Evolutionary conservation across 1,140 invertebrate genomes (phyloP), one percentile per base, ranked within the genome.

Genomic region (Drosophila albomicans): DNA sequence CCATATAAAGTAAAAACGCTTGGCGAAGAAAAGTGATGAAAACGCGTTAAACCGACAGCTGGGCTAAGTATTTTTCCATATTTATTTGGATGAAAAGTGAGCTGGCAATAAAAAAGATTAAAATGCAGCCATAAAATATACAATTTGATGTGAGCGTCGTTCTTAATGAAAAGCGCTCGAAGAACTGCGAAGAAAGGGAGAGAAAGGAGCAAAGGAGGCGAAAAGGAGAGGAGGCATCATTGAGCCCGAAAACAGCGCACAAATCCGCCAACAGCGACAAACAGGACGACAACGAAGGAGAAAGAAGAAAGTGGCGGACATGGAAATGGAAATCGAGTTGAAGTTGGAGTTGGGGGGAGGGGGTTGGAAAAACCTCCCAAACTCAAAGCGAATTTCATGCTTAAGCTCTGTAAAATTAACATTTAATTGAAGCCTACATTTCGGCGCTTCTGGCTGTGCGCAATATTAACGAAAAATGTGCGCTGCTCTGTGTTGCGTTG

Each of bases 401-500:
- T 89, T 89, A 89, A 89, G 85, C 85, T 89, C 85, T 89, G 85
- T 89, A 89, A 89, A 89, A 89, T 89, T 89, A 89, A 89, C 82
- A 89, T 90, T 90, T 89, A 89, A 89, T 89, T 89, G 86, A 89
- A 89, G 85, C 85, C 85, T 85, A 89, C 85, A 89, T 79, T 81
- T 85, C 78, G 88, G 68, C 57, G 85, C 81, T 78, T 62, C 75
- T 57, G 66, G 65, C 84, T 62, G 35, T 78, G 65, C 71, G 56
- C 45, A 75, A 76, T 45, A 76, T 79, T 75, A 79, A 79, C 73
- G 58, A 71, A 70, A 70, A 70, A 58, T 61, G 43, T 43, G 28
- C 46, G 30, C 43, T 3, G 28, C 46, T 28, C 43, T 3, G 5
- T 10, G 45, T 15, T 30, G 28, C 10, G 43, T 15, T 35, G 32